Conservation (phyloP, 2,797 vertebrate genomes). For the Enteromius mattozi region DNA sequence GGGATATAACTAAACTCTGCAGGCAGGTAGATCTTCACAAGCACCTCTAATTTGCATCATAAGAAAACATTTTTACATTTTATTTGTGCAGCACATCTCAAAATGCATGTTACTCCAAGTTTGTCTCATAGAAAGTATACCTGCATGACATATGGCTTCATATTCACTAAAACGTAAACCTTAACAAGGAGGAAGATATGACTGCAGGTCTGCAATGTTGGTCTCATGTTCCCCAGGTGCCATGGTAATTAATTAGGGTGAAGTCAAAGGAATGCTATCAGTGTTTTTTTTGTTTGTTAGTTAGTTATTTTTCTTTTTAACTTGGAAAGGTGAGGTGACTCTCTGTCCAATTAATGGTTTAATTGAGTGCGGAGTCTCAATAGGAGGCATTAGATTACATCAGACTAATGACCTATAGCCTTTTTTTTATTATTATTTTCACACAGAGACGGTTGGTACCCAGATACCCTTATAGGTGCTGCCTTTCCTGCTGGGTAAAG, state of each 20-base stretch:
- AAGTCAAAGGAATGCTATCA: constrained; percentile 55
- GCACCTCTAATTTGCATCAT: not conserved
- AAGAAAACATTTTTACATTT: not conserved
- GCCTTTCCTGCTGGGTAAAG: constrained; percentile 23
- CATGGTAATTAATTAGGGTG: constrained; percentile 57
- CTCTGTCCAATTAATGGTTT: constrained; percentile 63
- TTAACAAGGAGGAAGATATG: constrained; percentile 31
- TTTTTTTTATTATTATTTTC: constrained; percentile 27
- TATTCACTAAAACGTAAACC: constrained; percentile 25
- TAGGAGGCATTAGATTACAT: constrained; percentile 61
- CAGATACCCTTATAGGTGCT: not conserved
- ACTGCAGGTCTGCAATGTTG: constrained; percentile 42
- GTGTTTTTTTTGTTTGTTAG: constrained; percentile 26
- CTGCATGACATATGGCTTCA: constrained; percentile 17
- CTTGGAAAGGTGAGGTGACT: constrained; percentile 64
- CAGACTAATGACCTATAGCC: constrained; percentile 59
- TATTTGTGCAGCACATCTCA: constrained; percentile 10
- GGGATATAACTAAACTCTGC: constrained; percentile 1
- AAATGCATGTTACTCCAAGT: not conserved
- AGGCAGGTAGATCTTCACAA: constrained; percentile 5
- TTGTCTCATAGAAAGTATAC: constrained; percentile 1
- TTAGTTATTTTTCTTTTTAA: constrained; percentile 44
- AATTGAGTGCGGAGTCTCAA: constrained; percentile 57
- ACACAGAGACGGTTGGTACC: constrained; percentile 38
- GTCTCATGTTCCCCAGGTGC: constrained; percentile 39